Conservation (phyloP, 2,113 vertebrate genomes). For the Centropus unirufus region DNA sequence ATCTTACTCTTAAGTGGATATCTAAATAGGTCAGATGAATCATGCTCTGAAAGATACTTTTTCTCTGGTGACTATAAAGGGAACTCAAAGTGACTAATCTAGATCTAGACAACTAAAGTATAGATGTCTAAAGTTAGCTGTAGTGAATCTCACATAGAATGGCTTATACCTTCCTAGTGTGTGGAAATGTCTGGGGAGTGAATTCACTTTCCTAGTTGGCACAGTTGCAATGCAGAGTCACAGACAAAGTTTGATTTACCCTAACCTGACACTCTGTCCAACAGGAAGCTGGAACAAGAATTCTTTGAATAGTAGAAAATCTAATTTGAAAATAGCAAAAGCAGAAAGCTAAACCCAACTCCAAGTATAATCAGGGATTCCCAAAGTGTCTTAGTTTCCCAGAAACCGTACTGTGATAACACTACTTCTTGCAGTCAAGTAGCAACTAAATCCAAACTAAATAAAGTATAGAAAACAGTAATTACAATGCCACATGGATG, state of each 20-base stretch:
- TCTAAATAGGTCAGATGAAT: slow-evolving; percentile 61
- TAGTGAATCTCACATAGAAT: slow-evolving; percentile 27
- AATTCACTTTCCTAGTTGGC: background rate
- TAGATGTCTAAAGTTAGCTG: slow-evolving; percentile 18
- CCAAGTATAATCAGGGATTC: background rate
- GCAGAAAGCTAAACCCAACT: background rate
- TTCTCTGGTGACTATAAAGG: slow-evolving; percentile 35
- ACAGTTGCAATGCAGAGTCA: background rate
- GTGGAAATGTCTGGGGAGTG: background rate
- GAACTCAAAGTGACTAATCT: slow-evolving; percentile 47
- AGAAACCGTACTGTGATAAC: background rate
- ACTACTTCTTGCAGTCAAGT: background rate
- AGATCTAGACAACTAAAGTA: slow-evolving; percentile 13
- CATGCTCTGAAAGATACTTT: slow-evolving; percentile 11
- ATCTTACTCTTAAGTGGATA: slow-evolving; percentile 42
- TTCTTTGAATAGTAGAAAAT: background rate
- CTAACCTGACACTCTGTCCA: background rate
- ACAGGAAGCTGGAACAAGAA: background rate
- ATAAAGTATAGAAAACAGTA: background rate
- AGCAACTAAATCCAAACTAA: background rate
- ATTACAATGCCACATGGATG: background rate
- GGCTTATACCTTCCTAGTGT: background rate
- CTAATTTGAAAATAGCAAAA: background rate
- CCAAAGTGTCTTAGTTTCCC: background rate
- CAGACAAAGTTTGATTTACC: background rate